Percentiles rank a stretch among this genome's conserved stretches.
Evolutionary conservation across 2,888 invertebrate species (phyloP).

Genomic region (Protonemura montana): DNA sequence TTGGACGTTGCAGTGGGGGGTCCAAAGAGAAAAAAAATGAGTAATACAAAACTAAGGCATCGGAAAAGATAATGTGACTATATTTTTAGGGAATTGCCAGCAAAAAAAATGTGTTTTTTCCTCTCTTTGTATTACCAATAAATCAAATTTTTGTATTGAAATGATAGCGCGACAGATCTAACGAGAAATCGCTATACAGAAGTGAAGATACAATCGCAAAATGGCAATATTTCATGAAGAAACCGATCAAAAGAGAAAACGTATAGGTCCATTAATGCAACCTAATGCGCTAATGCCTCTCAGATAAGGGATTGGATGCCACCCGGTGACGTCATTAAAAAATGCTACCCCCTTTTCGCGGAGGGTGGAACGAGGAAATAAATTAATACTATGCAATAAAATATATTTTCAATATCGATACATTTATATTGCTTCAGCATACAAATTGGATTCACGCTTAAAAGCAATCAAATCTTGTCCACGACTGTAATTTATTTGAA

Average conservation of each 20-base stretch:
- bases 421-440: neutral
- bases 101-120: neutral
- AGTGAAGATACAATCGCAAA: neutral
- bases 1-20: conserved; percentile 36
- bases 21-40: conserved; percentile 8
- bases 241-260: neutral
- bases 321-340: conserved; percentile 33
- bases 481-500: neutral
- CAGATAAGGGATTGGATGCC: conserved; percentile 23
- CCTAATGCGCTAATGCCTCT: conserved; percentile 21
- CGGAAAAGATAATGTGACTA: conserved; percentile 12
- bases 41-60: conserved; percentile 17
- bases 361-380: neutral
- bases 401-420: conserved; percentile 2
- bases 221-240: neutral
- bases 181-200: neutral
- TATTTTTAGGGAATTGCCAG: neutral
- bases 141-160: conserved; percentile 5
- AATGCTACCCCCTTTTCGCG: neutral
- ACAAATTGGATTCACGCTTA: neutral
- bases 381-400: neutral
- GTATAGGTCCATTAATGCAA: neutral
- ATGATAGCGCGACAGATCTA: neutral
- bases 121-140: neutral
- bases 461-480: neutral